Base-by-base conservation (phyloP, 2,888 invertebrate species). In the Tholera decimalis region DNA sequence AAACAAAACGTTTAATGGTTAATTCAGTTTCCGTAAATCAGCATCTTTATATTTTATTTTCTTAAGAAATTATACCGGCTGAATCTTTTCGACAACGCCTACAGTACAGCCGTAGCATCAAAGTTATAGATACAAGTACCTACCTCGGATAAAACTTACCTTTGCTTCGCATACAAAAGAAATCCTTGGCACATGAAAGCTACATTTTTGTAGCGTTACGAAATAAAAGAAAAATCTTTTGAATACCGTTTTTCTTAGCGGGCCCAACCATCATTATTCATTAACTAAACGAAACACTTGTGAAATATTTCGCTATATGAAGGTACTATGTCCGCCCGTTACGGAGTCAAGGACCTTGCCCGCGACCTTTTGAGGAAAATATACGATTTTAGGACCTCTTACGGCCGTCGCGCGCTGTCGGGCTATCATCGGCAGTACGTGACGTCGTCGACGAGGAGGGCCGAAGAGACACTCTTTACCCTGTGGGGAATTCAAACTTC, bases 201-300 rank as follows among this genome's bases (percentile, higher is more conserved):
- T 62, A 46, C 53, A 56, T 43, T n/a, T n/a, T n/a, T n/a, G 63
- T 67, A 50, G 26, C 18, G 24, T 37, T 66, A 33, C 26, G 18
- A 56, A 51, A 68, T 57, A 72, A 56, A 72, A 68, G 35, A 35
- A 53, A 58, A 60, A 30, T 69, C 35, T 76, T 69, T 56, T 69
- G 39, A 61, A 61, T 57, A 68, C 59, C 33, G 58, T 54, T 58
- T 74, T 67, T 50, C 56, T 58, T 55, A 59, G 54, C 75, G 24
- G 24, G 47, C 15, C 39, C 33, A 44, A 26, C 47, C 55, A 53
- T 53, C 70, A 56, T 69, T 73, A 69, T 47, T 53, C 70, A 56
- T 69, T 73, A 69, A 53, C 76, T 57, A 69, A 56, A 60, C 41
- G 60, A 72, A 72, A 56, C 26, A 53, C 60, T 56, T 68, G 44